A percentile compares a stretch with the other conserved stretches of the same genome.
These are phyloP conservation scores for Cynodonichthys magdalenae DNA, from an alignment of 2,797 vertebrate genomes.

Conservation along the genomic window DNA sequence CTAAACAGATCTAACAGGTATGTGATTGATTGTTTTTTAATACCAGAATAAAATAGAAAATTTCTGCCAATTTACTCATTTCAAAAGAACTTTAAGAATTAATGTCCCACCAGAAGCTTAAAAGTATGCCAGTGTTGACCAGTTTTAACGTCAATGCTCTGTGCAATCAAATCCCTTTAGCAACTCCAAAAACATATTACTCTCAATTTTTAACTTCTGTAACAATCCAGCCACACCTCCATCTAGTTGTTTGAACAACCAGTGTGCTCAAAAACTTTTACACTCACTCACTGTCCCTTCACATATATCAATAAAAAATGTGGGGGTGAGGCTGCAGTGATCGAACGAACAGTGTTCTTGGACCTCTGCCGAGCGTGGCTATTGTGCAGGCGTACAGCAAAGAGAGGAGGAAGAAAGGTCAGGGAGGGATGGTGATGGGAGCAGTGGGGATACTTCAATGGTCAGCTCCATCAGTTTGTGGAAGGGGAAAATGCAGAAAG, in stretches of 20 bases:
- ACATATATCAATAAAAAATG: conserved; percentile 53
- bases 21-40: no score
- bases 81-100: conserved; percentile 11
- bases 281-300: conserved; percentile 36
- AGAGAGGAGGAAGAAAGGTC: conserved; percentile 57
- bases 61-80: not conserved
- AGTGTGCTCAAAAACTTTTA: conserved; percentile 7
- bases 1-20: no score
- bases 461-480: conserved; percentile 45
- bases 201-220: conserved; percentile 39
- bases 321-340: conserved; percentile 52
- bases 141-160: conserved; percentile 2
- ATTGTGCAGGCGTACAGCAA: conserved; percentile 63
- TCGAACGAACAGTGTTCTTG: conserved; percentile 73
- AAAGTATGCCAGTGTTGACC: no score
- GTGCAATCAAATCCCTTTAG: conserved; percentile 9
- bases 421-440: conserved; percentile 42
- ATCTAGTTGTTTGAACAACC: conserved; percentile 32
- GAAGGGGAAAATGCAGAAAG: conserved; percentile 57
- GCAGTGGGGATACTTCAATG: conserved; percentile 56
- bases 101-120: conserved; percentile 8
- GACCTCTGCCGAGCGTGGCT: conserved; percentile 66
- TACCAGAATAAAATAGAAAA: not conserved
- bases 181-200: conserved; percentile 13
- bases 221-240: conserved; percentile 53